Evolutionary conservation across 2,797 vertebrate genomes (phyloP).

Genomic region (Cossypha heuglini): DNA sequence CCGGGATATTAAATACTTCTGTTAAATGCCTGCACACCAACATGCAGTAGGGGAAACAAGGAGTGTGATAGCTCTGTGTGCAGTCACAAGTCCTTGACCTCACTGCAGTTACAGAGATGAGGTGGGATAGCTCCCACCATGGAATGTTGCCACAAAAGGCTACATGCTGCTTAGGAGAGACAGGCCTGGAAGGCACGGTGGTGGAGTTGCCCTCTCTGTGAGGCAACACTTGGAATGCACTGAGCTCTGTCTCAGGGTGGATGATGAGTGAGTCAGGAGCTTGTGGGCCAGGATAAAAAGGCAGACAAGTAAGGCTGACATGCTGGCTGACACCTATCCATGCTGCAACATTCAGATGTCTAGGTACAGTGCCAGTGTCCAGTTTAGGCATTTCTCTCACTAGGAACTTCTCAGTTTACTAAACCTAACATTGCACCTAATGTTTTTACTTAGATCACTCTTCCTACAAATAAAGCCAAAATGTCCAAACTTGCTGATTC

Average conservation of each 20-base stretch:
- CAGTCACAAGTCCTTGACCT: background rate
- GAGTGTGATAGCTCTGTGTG: background rate
- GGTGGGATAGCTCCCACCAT: background rate
- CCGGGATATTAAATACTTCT: background rate
- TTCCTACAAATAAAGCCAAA: background rate
- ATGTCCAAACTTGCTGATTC: background rate
- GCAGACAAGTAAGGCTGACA: background rate
- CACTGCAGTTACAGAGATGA: background rate
- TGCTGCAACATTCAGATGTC: background rate
- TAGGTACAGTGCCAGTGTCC: background rate
- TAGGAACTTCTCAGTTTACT: background rate
- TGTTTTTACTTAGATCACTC: background rate
- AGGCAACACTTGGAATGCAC: too few relatives aligned
- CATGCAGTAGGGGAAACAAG: rapidly evolving
- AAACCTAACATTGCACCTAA: background rate
- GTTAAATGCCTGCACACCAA: background rate
- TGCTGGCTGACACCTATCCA: too few relatives aligned
- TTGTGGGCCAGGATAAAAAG: background rate
- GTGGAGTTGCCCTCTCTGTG: background rate
- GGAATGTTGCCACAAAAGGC: background rate
- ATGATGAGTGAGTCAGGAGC: rapidly evolving
- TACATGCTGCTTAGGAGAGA: background rate
- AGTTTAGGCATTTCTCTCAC: background rate
- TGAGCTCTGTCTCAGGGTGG: background rate
- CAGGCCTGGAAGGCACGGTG: rapidly evolving